Percentiles rank a stretch among this genome's conserved stretches.
These are phyloP conservation scores for Scaptomyza reducta DNA, from an alignment of 2,888 invertebrate species.

Conservation along the genomic window DNA sequence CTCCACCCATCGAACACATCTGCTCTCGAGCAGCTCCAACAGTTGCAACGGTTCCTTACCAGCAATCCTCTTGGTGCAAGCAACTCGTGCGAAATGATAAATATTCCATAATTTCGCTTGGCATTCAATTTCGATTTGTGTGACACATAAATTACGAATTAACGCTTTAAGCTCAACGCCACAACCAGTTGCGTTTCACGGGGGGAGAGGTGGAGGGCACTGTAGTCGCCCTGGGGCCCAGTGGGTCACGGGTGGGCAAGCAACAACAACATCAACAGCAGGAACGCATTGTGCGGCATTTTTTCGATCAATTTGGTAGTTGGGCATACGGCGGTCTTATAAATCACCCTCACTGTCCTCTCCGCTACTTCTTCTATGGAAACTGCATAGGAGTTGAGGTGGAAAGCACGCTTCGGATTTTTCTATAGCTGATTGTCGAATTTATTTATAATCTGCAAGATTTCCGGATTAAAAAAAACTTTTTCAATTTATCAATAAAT, in stretches of 20 bases:
- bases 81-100: conserved; percentile 82
- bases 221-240: conserved; percentile 28
- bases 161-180: conserved; percentile 83
- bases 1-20: neutral
- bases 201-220: neutral
- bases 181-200: conserved; percentile 9
- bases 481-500: neutral
- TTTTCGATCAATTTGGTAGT: conserved; percentile 51
- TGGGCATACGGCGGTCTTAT: conserved; percentile 28
- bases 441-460: neutral
- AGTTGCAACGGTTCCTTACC: conserved; percentile 15
- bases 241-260: conserved; percentile 55
- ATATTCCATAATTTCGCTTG: conserved; percentile 84
- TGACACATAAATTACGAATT: conserved; percentile 85
- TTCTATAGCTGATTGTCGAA: conserved; percentile 3
- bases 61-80: conserved; percentile 25
- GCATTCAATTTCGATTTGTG: conserved; percentile 84
- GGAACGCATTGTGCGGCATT: conserved; percentile 40
- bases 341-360: conserved; percentile 24
- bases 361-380: neutral
- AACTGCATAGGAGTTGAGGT: neutral
- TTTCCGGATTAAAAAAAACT: neutral
- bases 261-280: conserved; percentile 23
- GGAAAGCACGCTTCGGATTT: conserved; percentile 5
- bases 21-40: neutral